Evolutionary conservation across 2,797 vertebrate genomes (phyloP).

Genomic region (Tapera naevia): DNA sequence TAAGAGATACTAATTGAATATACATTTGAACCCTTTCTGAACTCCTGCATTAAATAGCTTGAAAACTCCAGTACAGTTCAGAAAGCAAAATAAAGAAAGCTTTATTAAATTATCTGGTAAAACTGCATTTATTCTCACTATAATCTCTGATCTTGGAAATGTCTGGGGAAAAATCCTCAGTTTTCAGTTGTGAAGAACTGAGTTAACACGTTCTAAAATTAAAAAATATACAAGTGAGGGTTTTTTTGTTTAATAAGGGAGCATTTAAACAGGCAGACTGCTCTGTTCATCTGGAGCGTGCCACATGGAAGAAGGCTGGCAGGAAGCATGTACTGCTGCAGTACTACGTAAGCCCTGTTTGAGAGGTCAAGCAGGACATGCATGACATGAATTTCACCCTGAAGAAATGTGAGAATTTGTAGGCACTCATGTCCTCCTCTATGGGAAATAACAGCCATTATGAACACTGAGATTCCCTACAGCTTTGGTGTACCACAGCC

Average conservation of each 20-base stretch:
- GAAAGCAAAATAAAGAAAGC: constrained; percentile 22
- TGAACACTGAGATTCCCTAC: not conserved
- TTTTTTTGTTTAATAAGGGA: not conserved
- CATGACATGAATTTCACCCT: not conserved
- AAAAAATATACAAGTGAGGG: not conserved
- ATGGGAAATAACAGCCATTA: not conserved
- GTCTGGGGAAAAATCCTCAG: not conserved
- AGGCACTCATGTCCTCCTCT: not conserved
- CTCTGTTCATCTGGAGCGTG: not conserved
- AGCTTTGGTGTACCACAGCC: not conserved
- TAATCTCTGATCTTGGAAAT: not conserved
- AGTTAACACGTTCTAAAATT: not conserved
- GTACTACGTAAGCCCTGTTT: not conserved
- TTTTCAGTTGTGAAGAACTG: not conserved
- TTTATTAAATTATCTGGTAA: not conserved
- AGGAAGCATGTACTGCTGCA: not conserved
- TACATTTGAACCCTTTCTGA: not conserved
- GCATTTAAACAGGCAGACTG: not conserved
- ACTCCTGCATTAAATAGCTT: not conserved
- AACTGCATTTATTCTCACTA: not conserved
- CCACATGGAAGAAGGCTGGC: not conserved
- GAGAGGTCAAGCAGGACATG: constrained; percentile 24
- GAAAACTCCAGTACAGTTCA: not conserved
- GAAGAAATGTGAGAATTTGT: not conserved
- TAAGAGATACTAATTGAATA: constrained; percentile 34